These are phyloP conservation scores for Morone chrysops DNA, from an alignment of 2,113 vertebrate genomes.

Conservation along the genomic window DNA sequence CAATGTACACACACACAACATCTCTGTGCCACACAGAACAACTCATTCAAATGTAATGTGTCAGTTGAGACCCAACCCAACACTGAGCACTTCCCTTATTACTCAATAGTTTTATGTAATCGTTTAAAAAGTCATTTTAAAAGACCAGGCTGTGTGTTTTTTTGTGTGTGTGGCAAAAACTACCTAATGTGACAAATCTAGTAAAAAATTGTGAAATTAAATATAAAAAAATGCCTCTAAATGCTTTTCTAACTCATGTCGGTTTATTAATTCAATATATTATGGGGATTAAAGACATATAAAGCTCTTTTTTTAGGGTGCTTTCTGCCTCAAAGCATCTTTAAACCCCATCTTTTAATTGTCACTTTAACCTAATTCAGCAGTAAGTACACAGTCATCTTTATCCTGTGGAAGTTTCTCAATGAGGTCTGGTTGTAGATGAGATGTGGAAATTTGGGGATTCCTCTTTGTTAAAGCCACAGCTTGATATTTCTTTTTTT, in stretches of 20 bases:
- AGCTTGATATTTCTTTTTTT: conserved; percentile 26
- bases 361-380: too few relatives aligned
- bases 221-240: neutral
- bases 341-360: neutral
- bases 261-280: neutral
- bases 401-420: conserved; percentile 34
- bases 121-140: conserved; percentile 32
- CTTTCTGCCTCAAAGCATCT: neutral
- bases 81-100: conserved; percentile 66
- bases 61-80: conserved; percentile 65
- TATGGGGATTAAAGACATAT: neutral
- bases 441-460: conserved; percentile 19
- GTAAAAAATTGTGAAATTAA: neutral
- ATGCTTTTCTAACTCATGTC: neutral
- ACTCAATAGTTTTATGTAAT: conserved; percentile 60
- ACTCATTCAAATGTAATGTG: conserved; percentile 66
- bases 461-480: conserved; percentile 35
- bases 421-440: neutral
- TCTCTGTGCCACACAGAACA: conserved; percentile 27
- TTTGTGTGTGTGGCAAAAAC: too few relatives aligned
- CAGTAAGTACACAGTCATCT: too few relatives aligned
- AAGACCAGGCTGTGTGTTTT: neutral
- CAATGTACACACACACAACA: neutral
- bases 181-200: too few relatives aligned
- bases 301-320: neutral